Conservation (phyloP, 2,888 invertebrate species). For the Candidula unifasciata region DNA sequence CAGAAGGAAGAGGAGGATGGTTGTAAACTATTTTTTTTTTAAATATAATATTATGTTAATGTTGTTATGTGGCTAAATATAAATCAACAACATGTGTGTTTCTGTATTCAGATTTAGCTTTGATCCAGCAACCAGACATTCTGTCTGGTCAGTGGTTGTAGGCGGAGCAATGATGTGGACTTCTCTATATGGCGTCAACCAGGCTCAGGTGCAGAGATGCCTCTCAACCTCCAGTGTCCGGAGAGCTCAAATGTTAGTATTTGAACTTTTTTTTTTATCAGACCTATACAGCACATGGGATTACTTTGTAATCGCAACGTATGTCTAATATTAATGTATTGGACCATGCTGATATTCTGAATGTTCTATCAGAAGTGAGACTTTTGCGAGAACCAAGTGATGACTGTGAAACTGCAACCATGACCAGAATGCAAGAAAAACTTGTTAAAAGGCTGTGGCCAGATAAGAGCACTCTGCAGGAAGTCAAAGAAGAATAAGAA, state of each 20-base stretch:
- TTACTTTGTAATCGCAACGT: too few relatives aligned
- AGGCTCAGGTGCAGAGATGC: slow-evolving; percentile 95
- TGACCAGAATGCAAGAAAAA: too few relatives aligned
- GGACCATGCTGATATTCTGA: too few relatives aligned
- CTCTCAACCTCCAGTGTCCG: slow-evolving; percentile 88
- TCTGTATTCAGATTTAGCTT: slow-evolving; percentile 50
- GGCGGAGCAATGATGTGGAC: slow-evolving; percentile 77
- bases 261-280: background rate
- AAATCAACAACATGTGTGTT: background rate
- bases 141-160: slow-evolving; percentile 56
- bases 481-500: too few relatives aligned
- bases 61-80: background rate
- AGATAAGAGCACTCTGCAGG: too few relatives aligned
- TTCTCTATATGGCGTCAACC: slow-evolving; percentile 94
- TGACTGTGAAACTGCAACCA: too few relatives aligned
- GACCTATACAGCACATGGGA: background rate
- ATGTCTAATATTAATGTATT: too few relatives aligned
- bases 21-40: too few relatives aligned
- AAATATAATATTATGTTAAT: background rate
- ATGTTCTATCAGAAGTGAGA: too few relatives aligned
- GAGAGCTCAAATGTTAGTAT: slow-evolving; percentile 81
- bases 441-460: too few relatives aligned
- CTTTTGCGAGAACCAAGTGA: too few relatives aligned
- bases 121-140: slow-evolving; percentile 54
- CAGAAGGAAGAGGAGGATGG: too few relatives aligned